Evolutionary conservation across 2,113 vertebrate species (phyloP), one percentile per base, ranked within the genome.

Genomic region (Sphaerodactylus townsendi): DNA sequence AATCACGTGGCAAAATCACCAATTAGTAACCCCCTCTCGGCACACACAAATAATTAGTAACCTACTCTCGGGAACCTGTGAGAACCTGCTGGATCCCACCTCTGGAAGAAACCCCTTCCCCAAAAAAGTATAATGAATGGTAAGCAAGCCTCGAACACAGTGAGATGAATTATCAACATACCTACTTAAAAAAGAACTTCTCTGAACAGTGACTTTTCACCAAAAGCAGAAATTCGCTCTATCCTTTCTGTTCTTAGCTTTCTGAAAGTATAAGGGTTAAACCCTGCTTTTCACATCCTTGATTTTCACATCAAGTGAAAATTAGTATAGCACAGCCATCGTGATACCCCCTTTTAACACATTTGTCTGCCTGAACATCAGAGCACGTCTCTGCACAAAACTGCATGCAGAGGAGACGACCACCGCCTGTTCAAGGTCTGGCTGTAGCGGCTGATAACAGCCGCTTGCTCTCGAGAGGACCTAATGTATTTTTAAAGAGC

Each of bases 401-500:
- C 44, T 62, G 72, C 6, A 13, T 72, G 85, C 86, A 30, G 35
- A 85, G 19, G 53, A 85, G 50, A 73, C 25, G 84, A 30, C 83
- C 37, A 56, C 65, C 35, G 39, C 7, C 66, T 83, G 66, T 74
- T 33, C 76, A 1, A 0, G 44, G 30, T 77, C 79, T 92, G 84
- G 15, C 66, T 92, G 73, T 87, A 39, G 68, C 48, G 78, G 56
- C 35, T 50, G 35, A 81, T 81, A 44, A 78, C 48, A 56, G 46
- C 44, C 25, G 65, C 77, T 85, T 4, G 0, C 68, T 78, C n/a
- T 91, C 21, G 14, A 41, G 39, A 92, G 81, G 93, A 88, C 80
- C 74, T 87, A 81, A 92, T 92, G 88, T 90, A 84, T 78, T 91
- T 93, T 89, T 90, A 93, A 89, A 92, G 92, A 90, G 72, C n/a